A percentile compares a stretch with the other conserved stretches of the same genome.
These are phyloP conservation scores for Noctua pronuba DNA, from an alignment of 2,888 invertebrate genomes.

Conservation along the genomic window DNA sequence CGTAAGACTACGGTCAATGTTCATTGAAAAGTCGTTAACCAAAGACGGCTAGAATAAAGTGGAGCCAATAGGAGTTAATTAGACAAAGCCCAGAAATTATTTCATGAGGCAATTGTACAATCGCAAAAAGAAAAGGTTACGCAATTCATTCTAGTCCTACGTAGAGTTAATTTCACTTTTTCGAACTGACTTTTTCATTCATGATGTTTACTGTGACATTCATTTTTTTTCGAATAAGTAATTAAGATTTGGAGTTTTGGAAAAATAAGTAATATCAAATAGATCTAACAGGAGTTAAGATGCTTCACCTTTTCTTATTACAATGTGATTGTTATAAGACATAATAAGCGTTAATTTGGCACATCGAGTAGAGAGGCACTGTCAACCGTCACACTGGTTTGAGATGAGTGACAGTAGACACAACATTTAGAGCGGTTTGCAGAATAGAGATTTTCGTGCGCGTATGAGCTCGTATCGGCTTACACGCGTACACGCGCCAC, in stretches of 20 bases:
- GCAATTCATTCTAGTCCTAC: neutral
- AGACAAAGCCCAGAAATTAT: no score
- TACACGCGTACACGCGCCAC: neutral
- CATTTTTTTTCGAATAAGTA: neutral
- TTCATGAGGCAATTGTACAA: neutral
- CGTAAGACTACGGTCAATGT: neutral
- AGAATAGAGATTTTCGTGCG: neutral
- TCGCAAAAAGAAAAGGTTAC: neutral
- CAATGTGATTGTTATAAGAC: neutral
- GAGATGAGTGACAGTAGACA: neutral
- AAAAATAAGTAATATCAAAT: conserved; percentile 1
- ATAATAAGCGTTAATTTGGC: conserved; percentile 7
- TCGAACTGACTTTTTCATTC: neutral
- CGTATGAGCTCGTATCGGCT: neutral
- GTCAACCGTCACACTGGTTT: neutral
- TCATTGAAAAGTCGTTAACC: neutral
- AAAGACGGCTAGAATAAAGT: neutral
- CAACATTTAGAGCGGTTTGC: neutral
- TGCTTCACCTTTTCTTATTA: neutral
- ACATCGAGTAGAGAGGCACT: conserved; percentile 22
- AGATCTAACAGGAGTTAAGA: neutral
- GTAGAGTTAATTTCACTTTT: neutral
- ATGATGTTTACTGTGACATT: neutral
- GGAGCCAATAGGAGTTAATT: neutral
- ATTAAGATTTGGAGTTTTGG: neutral